These are phyloP conservation scores for Drosophila pachea DNA, from an alignment of 1,140 invertebrate species.

Conservation along the genomic window DNA sequence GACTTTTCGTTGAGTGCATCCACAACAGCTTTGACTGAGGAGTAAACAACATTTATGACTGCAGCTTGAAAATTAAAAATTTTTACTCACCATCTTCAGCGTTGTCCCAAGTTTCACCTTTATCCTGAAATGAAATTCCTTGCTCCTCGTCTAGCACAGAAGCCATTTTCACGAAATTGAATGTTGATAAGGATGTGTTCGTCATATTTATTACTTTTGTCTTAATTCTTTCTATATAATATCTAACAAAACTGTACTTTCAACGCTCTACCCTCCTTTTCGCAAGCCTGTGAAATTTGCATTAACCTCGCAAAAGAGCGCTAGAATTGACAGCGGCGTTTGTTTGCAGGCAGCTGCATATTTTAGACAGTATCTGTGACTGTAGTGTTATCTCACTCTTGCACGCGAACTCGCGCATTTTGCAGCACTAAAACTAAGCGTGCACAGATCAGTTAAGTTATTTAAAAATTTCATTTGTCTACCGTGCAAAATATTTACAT, in stretches of 20 bases:
- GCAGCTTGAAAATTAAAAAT: neutral
- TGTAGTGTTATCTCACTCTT: slow-evolving; percentile 20
- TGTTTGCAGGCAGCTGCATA: slow-evolving; percentile 44
- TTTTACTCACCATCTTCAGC: slow-evolving; percentile 60
- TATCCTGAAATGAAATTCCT: slow-evolving; percentile 67
- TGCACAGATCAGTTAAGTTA: neutral
- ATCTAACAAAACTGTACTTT: slow-evolving; percentile 50
- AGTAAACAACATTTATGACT: neutral
- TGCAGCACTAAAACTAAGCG: slow-evolving; percentile 18
- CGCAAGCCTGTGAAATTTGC: slow-evolving; percentile 31
- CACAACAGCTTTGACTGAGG: slow-evolving; percentile 65
- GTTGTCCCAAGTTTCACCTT: slow-evolving; percentile 58
- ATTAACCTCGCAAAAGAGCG: slow-evolving; percentile 60
- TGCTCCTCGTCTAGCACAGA: slow-evolving; percentile 50
- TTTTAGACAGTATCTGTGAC: slow-evolving; percentile 21
- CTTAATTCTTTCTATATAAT: neutral
- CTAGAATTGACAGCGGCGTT: slow-evolving; percentile 50
- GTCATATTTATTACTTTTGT: neutral
- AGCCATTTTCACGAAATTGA: slow-evolving; percentile 61
- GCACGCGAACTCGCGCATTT: neutral
- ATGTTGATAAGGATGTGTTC: slow-evolving; percentile 37
- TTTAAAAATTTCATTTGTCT: neutral
- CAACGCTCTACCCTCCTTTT: slow-evolving; percentile 17
- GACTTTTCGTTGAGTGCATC: slow-evolving; percentile 52
- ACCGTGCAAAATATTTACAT: neutral